Conservation (phyloP, 2,113 vertebrate genomes). For the Mugil cephalus region DNA sequence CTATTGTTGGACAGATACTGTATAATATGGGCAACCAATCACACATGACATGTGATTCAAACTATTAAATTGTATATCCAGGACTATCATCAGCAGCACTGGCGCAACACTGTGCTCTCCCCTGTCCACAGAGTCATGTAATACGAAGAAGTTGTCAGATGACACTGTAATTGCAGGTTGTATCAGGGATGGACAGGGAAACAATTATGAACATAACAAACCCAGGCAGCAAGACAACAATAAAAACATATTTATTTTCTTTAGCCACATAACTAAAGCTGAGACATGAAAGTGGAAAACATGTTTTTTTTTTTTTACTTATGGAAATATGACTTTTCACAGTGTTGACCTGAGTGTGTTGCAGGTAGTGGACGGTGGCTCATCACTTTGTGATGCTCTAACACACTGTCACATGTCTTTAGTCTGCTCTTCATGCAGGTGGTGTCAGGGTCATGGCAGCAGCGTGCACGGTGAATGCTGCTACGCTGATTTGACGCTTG, state of each 20-base stretch:
- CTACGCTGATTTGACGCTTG: conserved; percentile 91
- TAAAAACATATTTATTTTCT: neutral
- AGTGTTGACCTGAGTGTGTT: conserved; percentile 6
- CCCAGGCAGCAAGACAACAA: neutral
- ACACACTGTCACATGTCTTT: neutral
- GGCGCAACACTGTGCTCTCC: too few species aligned
- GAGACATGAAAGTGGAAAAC: neutral
- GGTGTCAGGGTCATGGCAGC: conserved; percentile 87
- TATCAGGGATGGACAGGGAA: too few species aligned
- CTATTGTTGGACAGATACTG: too few species aligned
- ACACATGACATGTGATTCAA: too few species aligned
- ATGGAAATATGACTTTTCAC: neutral
- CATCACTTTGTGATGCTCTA: neutral
- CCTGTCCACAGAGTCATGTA: too few species aligned
- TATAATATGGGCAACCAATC: too few species aligned
- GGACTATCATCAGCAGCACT: too few species aligned
- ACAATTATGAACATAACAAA: neutral
- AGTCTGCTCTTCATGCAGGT: conserved; percentile 70
- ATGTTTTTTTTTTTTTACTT: neutral
- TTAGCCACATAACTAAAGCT: neutral
- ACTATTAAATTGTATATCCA: too few species aligned
- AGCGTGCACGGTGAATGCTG: conserved; percentile 91
- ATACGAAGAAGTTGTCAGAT: too few species aligned
- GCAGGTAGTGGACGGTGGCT: neutral
- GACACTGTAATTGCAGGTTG: too few species aligned